Conservation (phyloP, 1,140 invertebrate species). For the Bombus sibiricus region DNA sequence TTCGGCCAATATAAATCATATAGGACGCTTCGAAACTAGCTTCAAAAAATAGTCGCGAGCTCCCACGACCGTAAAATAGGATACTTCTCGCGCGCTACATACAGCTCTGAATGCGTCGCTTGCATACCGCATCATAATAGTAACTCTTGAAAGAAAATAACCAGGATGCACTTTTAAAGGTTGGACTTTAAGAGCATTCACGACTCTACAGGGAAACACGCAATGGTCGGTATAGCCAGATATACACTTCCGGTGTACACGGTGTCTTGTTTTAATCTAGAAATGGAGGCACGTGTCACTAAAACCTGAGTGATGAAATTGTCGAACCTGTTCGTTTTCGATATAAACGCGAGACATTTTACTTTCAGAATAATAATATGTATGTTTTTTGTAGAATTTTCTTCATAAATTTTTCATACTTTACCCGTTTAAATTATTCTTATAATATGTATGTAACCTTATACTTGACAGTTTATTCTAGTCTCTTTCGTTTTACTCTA, state of each 20-base stretch:
- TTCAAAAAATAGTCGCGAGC: slow-evolving; percentile 14
- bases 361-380: not conserved
- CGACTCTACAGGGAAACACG: not conserved
- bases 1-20: slow-evolving; percentile 11
- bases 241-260: not conserved
- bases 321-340: not conserved
- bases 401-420: not conserved
- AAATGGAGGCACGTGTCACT: not conserved
- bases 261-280: not conserved
- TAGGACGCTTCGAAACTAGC: slow-evolving; percentile 2
- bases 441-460: too few relatives aligned
- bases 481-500: too few relatives aligned
- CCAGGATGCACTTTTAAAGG: slow-evolving; percentile 26
- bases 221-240: not conserved
- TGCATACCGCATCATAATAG: slow-evolving; percentile 17
- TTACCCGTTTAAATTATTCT: too few relatives aligned
- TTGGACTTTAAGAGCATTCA: slow-evolving; percentile 11
- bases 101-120: slow-evolving; percentile 13
- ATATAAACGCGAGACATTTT: not conserved
- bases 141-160: slow-evolving; percentile 31
- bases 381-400: not conserved
- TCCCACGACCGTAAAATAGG: slow-evolving; percentile 34
- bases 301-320: not conserved
- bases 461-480: not conserved
- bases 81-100: not conserved